Evolutionary conservation across 1,140 invertebrate species (phyloP).

Genomic region (Pseudoatta argentina): DNA sequence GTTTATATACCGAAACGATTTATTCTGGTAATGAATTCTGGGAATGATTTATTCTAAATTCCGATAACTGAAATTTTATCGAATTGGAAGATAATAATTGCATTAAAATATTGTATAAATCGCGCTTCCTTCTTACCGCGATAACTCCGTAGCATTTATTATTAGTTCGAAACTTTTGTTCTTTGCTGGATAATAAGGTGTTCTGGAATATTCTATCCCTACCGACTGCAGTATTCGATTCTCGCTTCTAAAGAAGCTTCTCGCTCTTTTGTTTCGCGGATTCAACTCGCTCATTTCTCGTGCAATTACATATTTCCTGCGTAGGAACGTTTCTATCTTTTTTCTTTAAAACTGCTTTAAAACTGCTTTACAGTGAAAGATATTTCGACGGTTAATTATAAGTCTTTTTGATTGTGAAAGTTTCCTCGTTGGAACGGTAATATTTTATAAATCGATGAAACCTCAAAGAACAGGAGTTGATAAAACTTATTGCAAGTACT

Average conservation of each 20-base stretch:
- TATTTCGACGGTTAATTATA: slow-evolving; percentile 33
- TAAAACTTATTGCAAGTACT: not conserved
- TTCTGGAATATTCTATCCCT: slow-evolving; percentile 1
- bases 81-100: slow-evolving; percentile 10
- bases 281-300: slow-evolving; percentile 19
- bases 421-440: not conserved
- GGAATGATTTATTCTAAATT: not conserved
- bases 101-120: not conserved
- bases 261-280: not conserved
- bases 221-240: not conserved
- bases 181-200: not conserved
- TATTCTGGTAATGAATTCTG: slow-evolving; percentile 10
- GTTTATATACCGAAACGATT: slow-evolving; percentile 7
- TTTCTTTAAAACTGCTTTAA: slow-evolving; percentile 25
- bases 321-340: not conserved
- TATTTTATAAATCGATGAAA: slow-evolving; percentile 29
- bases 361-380: not conserved
- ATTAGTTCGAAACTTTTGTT: slow-evolving; percentile 5
- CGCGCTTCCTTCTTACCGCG: not conserved
- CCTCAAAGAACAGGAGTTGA: slow-evolving; percentile 25
- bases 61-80: not conserved
- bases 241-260: slow-evolving; percentile 27
- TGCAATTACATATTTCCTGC: not conserved
- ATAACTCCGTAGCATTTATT: not conserved
- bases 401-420: slow-evolving; percentile 1